Base-by-base conservation (phyloP, 2,888 invertebrate species). In the Cryptophagus acutangulus region DNA sequence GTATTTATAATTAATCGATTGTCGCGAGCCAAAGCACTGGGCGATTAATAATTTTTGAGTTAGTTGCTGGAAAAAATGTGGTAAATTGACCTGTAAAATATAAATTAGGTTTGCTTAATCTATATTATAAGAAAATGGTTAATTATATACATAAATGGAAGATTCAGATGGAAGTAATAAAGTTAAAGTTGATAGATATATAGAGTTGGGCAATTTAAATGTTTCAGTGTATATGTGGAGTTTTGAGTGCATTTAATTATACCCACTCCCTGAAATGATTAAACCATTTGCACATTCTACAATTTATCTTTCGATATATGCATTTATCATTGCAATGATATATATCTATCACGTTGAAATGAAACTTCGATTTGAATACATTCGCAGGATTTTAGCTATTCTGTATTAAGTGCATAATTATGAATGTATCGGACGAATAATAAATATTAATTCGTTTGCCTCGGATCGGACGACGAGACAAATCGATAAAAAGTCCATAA, bases 201-300 rank as follows among this genome's bases (percentile, higher is more conserved):
- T 16, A 13, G 26, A 34, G 10, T 34, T 17, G 38, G 17, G 14
- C 38, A 38, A 31, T 38, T 29, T 31, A 13, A 38, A 31, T 20
- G 30, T 31, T 34, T 39, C 17, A 33, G 33, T 13, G 16, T 33
- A 17, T 12, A 33, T 14, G 15, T 29, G 17, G 29, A 25, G 17
- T 33, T 43, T 35, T 24, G 33, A 38, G 36, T 38, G 38, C 40
- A 40, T 48, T 46, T 48, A 48, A 48, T 48, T 48, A 46, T 20
- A 20, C 17, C 36, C 33, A 35, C 37, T 48, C 38, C 34, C 26
- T 40, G 36, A 41, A 33, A 45, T 45, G 45, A 48, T 48, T 48
- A 45, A 41, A 36, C 43, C 36, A 39, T 47, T 20, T 34, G 40
- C 37, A 41, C 41, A 40, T 46, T 38, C 38, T 38, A 13, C 43